Evolutionary conservation across 2,888 invertebrate genomes (phyloP).

Genomic region (Mylabris sibirica): DNA sequence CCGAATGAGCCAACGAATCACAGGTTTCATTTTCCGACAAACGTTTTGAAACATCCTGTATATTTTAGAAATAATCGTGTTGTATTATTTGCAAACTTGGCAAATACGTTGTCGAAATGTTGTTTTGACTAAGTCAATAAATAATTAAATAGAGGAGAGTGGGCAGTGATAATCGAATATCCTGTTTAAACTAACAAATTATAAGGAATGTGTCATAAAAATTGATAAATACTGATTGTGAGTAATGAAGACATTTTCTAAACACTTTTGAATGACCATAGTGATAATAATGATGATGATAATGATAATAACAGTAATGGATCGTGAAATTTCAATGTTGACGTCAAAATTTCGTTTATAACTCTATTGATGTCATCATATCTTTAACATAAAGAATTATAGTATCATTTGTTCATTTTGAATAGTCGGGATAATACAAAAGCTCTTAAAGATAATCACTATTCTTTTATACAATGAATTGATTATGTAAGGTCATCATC

Average conservation of each 20-base stretch:
- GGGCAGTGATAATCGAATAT: too few species aligned
- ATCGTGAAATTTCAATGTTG: slow-evolving; percentile 25
- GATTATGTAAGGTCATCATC: slow-evolving; percentile 43
- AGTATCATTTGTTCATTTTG: slow-evolving; percentile 30
- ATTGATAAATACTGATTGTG: not conserved
- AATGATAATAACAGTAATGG: slow-evolving; percentile 5
- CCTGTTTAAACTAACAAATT: too few species aligned
- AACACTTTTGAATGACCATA: not conserved
- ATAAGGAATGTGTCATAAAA: not conserved
- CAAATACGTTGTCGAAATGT: too few species aligned
- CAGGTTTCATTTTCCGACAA: too few species aligned
- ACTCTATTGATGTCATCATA: slow-evolving; percentile 34
- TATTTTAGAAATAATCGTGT: not conserved
- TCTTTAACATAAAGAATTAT: slow-evolving; percentile 28
- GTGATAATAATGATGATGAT: not conserved
- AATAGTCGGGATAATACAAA: slow-evolving; percentile 37
- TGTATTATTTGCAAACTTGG: too few species aligned
- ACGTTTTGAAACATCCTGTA: too few species aligned
- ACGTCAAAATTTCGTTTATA: slow-evolving; percentile 24
- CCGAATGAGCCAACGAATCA: too few species aligned
- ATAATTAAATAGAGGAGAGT: too few species aligned
- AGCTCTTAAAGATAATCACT: slow-evolving; percentile 36
- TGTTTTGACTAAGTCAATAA: too few species aligned
- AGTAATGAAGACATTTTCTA: not conserved
- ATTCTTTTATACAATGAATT: slow-evolving; percentile 44